Conservation (phyloP, 2,113 vertebrate species). For the Odocoileus virginianus region DNA sequence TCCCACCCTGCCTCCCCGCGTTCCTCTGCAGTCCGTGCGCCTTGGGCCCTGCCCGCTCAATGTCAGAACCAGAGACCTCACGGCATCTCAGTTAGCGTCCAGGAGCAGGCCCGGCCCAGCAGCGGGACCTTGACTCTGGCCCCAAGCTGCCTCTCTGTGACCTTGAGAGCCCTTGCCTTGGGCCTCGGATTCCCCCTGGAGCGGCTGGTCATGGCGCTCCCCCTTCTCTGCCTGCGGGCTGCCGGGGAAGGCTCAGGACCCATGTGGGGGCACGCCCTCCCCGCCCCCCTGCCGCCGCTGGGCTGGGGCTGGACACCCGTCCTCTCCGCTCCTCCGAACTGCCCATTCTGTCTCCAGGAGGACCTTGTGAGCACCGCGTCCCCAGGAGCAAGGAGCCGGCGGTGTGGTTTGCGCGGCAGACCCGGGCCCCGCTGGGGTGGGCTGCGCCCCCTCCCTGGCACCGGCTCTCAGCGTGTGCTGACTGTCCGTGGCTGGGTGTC, state of each 20-base stretch:
- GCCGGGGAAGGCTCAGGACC: background rate
- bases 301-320: fast-evolving
- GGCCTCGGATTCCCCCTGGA: background rate
- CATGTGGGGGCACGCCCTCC: fast-evolving
- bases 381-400: background rate
- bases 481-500: fast-evolving
- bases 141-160: background rate
- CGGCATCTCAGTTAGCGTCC: fast-evolving
- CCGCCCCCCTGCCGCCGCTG: background rate
- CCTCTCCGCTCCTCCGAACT: background rate
- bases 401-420: fast-evolving
- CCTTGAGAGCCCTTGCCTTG: background rate
- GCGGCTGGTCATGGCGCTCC: background rate
- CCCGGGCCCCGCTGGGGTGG: fast-evolving
- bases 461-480: fast-evolving
- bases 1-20: fast-evolving
- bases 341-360: fast-evolving
- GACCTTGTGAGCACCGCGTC: background rate
- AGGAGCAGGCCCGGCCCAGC: fast-evolving
- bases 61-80: fast-evolving
- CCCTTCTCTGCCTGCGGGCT: background rate
- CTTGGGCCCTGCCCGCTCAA: fast-evolving
- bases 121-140: background rate
- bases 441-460: background rate
- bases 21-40: fast-evolving